Evolutionary conservation across 2,113 vertebrate species (phyloP).

Genomic region (Onychorhynchus coronatus): DNA sequence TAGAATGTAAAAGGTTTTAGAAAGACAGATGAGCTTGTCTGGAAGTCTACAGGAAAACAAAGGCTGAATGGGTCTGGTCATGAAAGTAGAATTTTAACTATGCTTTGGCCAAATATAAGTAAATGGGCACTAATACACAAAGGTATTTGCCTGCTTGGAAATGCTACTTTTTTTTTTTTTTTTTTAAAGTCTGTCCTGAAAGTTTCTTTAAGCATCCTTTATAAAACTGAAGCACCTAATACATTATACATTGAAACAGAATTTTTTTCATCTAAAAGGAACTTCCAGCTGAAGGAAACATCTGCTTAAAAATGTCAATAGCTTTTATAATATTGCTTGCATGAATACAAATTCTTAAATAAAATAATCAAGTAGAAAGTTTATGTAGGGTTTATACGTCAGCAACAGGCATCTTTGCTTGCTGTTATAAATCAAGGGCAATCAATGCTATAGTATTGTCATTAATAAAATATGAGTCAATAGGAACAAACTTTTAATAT

Average conservation of each 20-base stretch:
- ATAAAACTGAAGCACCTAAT: not conserved
- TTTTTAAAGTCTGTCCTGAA: not conserved
- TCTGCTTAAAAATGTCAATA: not conserved
- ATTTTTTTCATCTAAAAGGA: not conserved
- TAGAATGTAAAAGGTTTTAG: not conserved
- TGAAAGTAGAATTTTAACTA: not conserved
- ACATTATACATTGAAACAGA: not conserved
- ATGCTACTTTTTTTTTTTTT: not conserved
- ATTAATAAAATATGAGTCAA: constrained; percentile 85
- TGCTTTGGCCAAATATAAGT: not conserved
- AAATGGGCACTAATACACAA: not conserved
- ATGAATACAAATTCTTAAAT: constrained; percentile 10
- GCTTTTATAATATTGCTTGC: not conserved
- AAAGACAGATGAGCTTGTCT: not conserved
- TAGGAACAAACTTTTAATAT: constrained; percentile 77
- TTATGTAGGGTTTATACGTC: not conserved
- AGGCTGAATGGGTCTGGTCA: not conserved
- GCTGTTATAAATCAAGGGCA: constrained; percentile 82
- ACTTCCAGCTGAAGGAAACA: not conserved
- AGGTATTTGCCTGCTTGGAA: not conserved
- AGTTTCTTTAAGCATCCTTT: not conserved
- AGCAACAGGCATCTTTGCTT: constrained; percentile 44
- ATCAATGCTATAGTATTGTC: constrained; percentile 79
- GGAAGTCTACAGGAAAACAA: not conserved
- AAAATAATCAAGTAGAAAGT: constrained; percentile 39